phyloP scores from a whole-genome alignment of 2,888 invertebrate species.

The Ommatoiulus sabulosus region DNA sequence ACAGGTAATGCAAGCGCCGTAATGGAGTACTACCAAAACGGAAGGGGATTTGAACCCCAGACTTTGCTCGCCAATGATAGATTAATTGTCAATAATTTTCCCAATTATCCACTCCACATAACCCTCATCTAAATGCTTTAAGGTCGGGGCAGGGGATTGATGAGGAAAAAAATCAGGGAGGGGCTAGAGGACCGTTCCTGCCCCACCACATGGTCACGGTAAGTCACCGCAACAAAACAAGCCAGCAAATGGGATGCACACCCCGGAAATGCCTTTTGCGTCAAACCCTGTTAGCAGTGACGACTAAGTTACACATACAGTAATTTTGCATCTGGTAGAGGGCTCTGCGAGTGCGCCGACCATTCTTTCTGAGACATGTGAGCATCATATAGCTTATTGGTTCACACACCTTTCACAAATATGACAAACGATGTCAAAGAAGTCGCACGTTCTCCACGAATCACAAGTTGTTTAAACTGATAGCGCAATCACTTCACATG shows the following conservation, averaged over 20 bases:
- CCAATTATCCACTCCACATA: slow-evolving; percentile 56
- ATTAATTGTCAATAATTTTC: slow-evolving; percentile 57
- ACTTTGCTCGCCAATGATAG: slow-evolving; percentile 47
- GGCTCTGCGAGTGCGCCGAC: too few relatives aligned
- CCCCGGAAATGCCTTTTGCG: slow-evolving; percentile 32
- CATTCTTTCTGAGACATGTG: too few relatives aligned
- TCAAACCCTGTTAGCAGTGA: background rate
- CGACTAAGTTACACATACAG: background rate
- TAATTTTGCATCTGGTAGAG: too few relatives aligned
- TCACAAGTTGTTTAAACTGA: too few relatives aligned
- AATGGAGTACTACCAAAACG: slow-evolving; percentile 25
- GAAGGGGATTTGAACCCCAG: background rate
- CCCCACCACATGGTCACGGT: background rate
- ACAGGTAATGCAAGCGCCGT: slow-evolving; percentile 18
- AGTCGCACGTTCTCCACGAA: too few relatives aligned
- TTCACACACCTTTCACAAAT: too few relatives aligned
- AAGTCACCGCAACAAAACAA: background rate
- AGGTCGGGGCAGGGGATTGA: background rate
- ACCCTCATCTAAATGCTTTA: slow-evolving; percentile 37
- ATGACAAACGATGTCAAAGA: too few relatives aligned
- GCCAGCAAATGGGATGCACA: background rate
- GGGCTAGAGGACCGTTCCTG: background rate
- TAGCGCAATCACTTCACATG: too few relatives aligned
- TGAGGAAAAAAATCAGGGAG: background rate
- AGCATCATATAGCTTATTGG: too few relatives aligned